Evolutionary conservation across 2,797 vertebrate genomes (phyloP), one percentile per base, ranked within the genome.

Genomic region (Paramormyrops hopkinsi): DNA sequence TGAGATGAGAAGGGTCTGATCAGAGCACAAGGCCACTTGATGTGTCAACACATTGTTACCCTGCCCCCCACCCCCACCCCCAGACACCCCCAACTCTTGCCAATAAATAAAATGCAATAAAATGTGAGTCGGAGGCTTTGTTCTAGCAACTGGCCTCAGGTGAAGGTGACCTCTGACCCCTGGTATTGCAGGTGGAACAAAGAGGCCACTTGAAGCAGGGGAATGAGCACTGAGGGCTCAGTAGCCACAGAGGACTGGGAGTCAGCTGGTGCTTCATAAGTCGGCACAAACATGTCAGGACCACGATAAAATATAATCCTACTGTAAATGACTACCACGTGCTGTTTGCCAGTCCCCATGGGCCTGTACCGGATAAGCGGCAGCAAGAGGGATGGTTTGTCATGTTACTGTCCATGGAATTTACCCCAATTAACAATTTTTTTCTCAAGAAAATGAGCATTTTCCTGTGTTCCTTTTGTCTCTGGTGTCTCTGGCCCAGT

Each of bases 141-240:
- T 95, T 93, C 94, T 94, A 95, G 93, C 95, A 95, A 95, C 94
- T 93, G 92, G 95, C 96, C 96, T 96, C 95, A 96, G 96, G 96
- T 96, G 96, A 93, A 94, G 94, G 93, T 94, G 95, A 96, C 95
- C 96, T 90, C 92, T 95, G 95, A 97, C 96, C 95, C 90, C 59
- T 92, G 87, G 92, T 93, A 93, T 94, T 92, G 92, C 94, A 95
- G 95, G 94, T 96, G 95, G 94, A 95, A 96, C 96, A 96, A 96
- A 96, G 94, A 50, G 93, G 93, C 94, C 94, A 95, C 54, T 87
- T 87, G 59, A 95, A 95, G 93, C 89, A 93, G 90, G 91, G 88
- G 91, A 92, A 91, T 92, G 91, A 92, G 93, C 93, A 94, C 94
- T 90, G 90, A 93, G 17, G n/a, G 86, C 54, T 4, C 86, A n/a